Evolutionary conservation across 2,113 vertebrate species (phyloP), one percentile per base, ranked within the genome.

Genomic region (Gavialis gangeticus): DNA sequence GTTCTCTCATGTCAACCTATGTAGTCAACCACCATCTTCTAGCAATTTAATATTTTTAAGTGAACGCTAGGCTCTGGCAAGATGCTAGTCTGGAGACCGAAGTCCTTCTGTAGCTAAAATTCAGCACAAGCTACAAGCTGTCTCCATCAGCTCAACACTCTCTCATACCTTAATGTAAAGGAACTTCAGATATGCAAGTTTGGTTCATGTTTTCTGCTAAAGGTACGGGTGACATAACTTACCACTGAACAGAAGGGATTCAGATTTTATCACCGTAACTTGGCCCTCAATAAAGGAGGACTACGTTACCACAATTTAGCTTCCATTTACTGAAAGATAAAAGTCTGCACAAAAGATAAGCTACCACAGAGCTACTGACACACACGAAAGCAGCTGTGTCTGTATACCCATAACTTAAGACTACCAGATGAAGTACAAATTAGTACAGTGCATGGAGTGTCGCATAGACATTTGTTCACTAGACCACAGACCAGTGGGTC

Each of bases 401-500:
- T 46, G 46, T 46, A 46, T 46, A 46, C 46, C 46, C 46, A 46
- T 46, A 46, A 46, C 7, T 46, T 46, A 46, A 46, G 46, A 46
- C 46, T 46, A 46, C 46, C 46, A 46, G 21, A 57, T 12, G 4
- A 55, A 24, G 11, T 24, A 21, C 69, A 30, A 71, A 24, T 22
- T 69, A 69, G 30, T 34, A 30, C 30, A 69, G 21, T 69, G 10
- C 34, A 11, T 69, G 34, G n/a, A 30, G 18, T 69, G 66, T 69
- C n/a, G 34, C 34, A 4, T 21, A 69, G 66, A 69, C 10, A 34
- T 10, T 10, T 34, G n/a, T 69, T 34, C 67, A 69, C n/a, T 22
- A 12, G 30, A 16, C 22, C 30, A 17, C n/a, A 75, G 22, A 92
- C 0, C 91, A 4, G 24, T 1, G 0, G 84, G 22, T 77, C 55